Evolutionary conservation across 1,140 invertebrate species (phyloP).

Genomic region (Leptestheria dahalacensis): DNA sequence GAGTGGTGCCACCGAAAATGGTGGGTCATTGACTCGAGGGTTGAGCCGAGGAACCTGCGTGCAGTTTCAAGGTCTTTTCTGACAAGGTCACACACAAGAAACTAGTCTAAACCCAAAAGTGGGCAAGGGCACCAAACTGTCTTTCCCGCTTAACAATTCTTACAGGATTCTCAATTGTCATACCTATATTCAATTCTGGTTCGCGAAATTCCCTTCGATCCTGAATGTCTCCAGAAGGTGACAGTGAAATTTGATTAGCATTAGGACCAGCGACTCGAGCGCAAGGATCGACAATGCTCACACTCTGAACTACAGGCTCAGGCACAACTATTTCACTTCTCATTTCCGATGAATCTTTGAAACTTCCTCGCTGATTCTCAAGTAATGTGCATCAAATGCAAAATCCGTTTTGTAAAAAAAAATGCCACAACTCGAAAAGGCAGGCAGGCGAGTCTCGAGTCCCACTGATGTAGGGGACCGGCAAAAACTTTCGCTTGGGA

Average conservation of each 20-base stretch:
- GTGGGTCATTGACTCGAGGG: not conserved
- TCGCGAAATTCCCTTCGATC: slow-evolving; percentile 11
- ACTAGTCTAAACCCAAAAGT: too few relatives aligned
- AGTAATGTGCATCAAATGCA: not conserved
- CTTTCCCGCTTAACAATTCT: not conserved
- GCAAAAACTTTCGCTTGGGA: too few relatives aligned
- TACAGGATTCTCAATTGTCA: not conserved
- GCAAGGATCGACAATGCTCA: not conserved
- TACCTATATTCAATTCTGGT: slow-evolving; percentile 16
- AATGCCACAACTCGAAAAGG: too few relatives aligned
- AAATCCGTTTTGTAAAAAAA: not conserved
- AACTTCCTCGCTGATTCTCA: not conserved
- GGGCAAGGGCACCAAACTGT: not conserved
- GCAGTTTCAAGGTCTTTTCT: not conserved
- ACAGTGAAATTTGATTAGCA: not conserved
- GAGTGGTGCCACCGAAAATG: too few relatives aligned
- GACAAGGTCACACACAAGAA: not conserved
- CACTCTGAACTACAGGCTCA: not conserved
- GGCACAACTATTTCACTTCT: slow-evolving; percentile 9
- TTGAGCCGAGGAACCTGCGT: too few relatives aligned
- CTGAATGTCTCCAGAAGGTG: not conserved
- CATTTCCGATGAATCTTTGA: not conserved
- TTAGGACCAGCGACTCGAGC: not conserved
- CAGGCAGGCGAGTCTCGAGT: too few relatives aligned
- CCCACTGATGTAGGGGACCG: too few relatives aligned